Base-by-base conservation (phyloP, 2,888 invertebrate species). In the Amphimallon solstitiale region DNA sequence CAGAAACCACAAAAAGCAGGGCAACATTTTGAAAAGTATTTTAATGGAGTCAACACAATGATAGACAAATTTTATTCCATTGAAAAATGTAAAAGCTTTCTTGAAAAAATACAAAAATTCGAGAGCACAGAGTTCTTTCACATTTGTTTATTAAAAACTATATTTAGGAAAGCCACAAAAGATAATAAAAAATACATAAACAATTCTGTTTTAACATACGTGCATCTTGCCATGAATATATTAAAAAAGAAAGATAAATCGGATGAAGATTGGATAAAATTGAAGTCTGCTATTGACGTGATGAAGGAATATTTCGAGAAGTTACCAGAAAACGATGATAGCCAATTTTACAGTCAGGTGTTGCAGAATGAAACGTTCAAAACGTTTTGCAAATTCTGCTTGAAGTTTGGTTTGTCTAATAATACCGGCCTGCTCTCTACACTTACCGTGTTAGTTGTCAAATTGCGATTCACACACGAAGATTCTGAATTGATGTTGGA, bases 1-100 rank as follows among this genome's bases (percentile, higher is more conserved):
- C 88, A 89, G 73, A 90, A 90, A 75, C 91, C 90, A 0, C 88
- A 89, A 68, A 91, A 91, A 81, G 88, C 87, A 2, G 88, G 89
- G 0, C 87, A 87, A 71, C 86, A 90, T 56, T 89, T 90, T 70
- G 81, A 86, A 45, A 85, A 86, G 63, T 86, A 89, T 76, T 84
- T 86, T 65, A 78, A 82, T 60, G 86, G 88, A n/a, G 84, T 90
- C 21, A 82, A 83, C 6, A 84, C 85, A 70, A 77, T 92, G 48
- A 85, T 92, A 38, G 79, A 87, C 0, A 83, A 84, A 71, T 88
- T 86, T 73, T 87, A 90, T 87, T 84, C 86, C 0, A 69, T 81
- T 9, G 83, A 86, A 12, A 87, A 87, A 67, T 88, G 88, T 67
- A 75, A 82, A 65, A 86, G 85, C 73, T 82, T 88, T 59, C 85